phyloP scores from a whole-genome alignment of 1,140 invertebrate genomes.

The Drosophila albomicans region DNA sequence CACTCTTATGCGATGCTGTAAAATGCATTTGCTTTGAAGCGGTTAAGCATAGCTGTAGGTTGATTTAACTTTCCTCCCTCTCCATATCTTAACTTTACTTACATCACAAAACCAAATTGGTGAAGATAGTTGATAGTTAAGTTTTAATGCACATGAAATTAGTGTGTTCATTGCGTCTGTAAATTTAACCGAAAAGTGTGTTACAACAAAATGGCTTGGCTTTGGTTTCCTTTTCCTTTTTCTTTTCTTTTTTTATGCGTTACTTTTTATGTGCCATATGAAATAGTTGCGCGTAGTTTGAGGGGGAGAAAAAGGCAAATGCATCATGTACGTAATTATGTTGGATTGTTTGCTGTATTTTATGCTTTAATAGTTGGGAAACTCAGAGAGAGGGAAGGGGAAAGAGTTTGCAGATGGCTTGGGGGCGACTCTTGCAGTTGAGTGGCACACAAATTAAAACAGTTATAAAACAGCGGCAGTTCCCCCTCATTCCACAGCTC shows the following conservation, averaged over 20 bases:
- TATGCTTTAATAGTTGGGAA: conserved; percentile 69
- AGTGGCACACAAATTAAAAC: conserved; percentile 56
- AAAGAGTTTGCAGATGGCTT: not conserved
- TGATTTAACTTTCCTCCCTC: not conserved
- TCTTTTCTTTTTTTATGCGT: conserved; percentile 46
- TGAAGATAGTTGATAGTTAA: not conserved
- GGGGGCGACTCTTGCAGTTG: not conserved
- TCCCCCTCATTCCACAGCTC: not conserved
- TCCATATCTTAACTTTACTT: not conserved
- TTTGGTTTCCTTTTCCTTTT: not conserved
- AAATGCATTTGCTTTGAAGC: not conserved
- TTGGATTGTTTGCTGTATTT: conserved; percentile 43
- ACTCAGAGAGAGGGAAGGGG: not conserved
- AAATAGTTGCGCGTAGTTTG: conserved; percentile 2
- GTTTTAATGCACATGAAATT: conserved; percentile 37
- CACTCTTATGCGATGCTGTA: not conserved
- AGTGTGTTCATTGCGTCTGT: conserved; percentile 21
- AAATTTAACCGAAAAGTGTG: conserved; percentile 23
- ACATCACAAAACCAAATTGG: not conserved
- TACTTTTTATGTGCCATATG: conserved; percentile 11
- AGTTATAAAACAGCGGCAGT: conserved; percentile 47
- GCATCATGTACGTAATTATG: conserved; percentile 57
- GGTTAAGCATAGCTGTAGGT: not conserved
- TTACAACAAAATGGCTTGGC: conserved; percentile 2
- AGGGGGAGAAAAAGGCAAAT: not conserved